Evolutionary conservation across 1,140 invertebrate species (phyloP).

Genomic region (Colletes gigas): DNA sequence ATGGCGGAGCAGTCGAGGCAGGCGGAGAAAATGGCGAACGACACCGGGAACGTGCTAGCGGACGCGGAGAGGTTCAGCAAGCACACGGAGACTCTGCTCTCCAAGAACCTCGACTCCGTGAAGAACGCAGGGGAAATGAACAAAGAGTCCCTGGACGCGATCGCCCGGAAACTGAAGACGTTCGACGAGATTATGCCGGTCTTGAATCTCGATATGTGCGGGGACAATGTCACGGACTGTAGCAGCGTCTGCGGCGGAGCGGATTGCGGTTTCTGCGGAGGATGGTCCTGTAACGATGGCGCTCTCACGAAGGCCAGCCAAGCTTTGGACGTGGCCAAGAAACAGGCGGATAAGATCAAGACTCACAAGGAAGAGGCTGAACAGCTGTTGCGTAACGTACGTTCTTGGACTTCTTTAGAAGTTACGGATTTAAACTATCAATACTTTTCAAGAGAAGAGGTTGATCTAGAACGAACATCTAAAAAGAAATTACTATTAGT

Average conservation of each 20-base stretch:
- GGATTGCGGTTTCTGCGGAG: constrained; percentile 95
- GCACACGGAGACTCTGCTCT: constrained; percentile 90
- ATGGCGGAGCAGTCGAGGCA: constrained; percentile 86
- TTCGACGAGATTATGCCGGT: constrained; percentile 89
- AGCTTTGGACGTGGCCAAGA: constrained; percentile 91
- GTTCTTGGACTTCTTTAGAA: constrained; percentile 40
- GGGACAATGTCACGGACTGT: constrained; percentile 91
- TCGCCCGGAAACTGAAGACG: constrained; percentile 85
- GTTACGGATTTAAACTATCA: neutral
- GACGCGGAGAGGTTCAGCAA: constrained; percentile 92
- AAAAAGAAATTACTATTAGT: no score
- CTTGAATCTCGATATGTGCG: constrained; percentile 95
- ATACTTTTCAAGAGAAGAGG: no score
- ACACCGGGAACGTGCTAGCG: constrained; percentile 82
- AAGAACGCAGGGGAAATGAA: constrained; percentile 87
- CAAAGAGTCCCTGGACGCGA: constrained; percentile 84
- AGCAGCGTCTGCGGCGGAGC: constrained; percentile 96
- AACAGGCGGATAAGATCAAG: constrained; percentile 90
- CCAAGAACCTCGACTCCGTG: constrained; percentile 86
- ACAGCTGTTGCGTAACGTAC: constrained; percentile 84
- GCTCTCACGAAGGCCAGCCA: constrained; percentile 92
- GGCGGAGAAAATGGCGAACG: constrained; percentile 85
- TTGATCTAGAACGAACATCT: no score
- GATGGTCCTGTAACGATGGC: constrained; percentile 93
- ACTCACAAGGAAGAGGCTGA: constrained; percentile 90